These are phyloP conservation scores for Ptilonorhynchus violaceus DNA, from an alignment of 2,113 vertebrate genomes.

Conservation along the genomic window DNA sequence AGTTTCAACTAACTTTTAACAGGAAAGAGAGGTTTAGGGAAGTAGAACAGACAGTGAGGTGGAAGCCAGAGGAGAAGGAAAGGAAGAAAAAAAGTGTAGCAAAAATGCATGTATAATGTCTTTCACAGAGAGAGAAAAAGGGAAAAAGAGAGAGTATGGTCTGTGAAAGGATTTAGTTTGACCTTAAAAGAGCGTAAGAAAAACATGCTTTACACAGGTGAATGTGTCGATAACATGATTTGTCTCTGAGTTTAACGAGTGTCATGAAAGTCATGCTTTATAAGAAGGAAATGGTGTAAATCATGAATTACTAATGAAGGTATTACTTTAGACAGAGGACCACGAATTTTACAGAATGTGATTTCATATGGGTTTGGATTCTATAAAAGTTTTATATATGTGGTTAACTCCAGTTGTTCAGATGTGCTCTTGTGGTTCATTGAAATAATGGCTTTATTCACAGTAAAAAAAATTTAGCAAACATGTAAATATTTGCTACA, in stretches of 20 bases:
- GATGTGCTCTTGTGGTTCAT: not conserved
- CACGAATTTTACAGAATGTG: not conserved
- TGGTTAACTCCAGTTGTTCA: not conserved
- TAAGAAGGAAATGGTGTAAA: not conserved
- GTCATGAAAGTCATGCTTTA: not conserved
- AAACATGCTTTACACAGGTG: not conserved
- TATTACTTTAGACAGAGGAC: not conserved
- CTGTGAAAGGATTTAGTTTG: not conserved
- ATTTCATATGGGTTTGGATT: not conserved
- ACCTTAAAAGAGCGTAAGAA: not conserved
- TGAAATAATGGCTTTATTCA: not conserved
- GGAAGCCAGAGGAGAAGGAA: not conserved
- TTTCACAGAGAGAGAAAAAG: not conserved
- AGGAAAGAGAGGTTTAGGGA: not conserved
- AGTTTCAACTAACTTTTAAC: not conserved
- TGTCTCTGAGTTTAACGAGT: not conserved
- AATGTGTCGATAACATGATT: not conserved
- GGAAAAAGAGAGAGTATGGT: not conserved
- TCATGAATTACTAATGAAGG: not conserved
- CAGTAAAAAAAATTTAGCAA: not conserved
- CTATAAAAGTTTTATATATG: not conserved
- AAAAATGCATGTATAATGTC: not conserved
- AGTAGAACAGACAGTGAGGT: not conserved
- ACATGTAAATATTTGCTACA: not conserved
- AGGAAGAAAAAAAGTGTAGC: not conserved